Base-by-base conservation (phyloP, 2,113 vertebrate genomes). In the Stictonetta naevosa region DNA sequence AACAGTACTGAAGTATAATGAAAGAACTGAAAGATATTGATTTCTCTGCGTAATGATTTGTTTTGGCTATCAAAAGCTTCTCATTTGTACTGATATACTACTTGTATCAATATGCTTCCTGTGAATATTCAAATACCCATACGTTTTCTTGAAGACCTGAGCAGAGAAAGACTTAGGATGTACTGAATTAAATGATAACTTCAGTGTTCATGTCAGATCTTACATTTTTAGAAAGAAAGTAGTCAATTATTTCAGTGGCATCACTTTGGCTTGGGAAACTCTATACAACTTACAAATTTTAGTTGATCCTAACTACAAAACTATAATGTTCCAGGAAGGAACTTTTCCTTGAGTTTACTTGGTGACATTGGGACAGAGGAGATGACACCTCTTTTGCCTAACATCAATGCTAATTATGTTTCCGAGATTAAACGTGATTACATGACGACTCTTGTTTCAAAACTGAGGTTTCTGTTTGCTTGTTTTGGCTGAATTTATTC, bases 281-380 rank as follows among this genome's bases (percentile, higher is more conserved):
- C 34, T 36, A 11, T 28, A 6, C 6, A 25, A 8, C 10, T 28
- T 77, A 28, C 1, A 59, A 48, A 26, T 48, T 72, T 21, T 48
- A 50, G 26, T n/a, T 73, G 29, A 17, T 18, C 20, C 3, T 23
- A 72, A 67, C 42, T 23, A 13, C 28, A 55, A 4, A 50, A 19
- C 33, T 34, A 14, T 4, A 4, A 21, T n/a, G 26, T 5, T 28
- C 19, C 33, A 4, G 26, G 13, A 21, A 50, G 34, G 38, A 44
- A 3, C 8, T 78, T 53, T 50, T 67, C 2, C 46, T 71, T 23
- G 5, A 10, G 15, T 34, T 84, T 23, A 7, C 28, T 62, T 40
- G 18, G 6, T 53, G 74, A 31, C 0, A 2, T 0, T 36, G 25
- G 18, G 18, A 4, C 13, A 68, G 58, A 58, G 9, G 14, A 58